phyloP scores from a whole-genome alignment of 2,113 vertebrate species.

The Gallinago paraguaiae region DNA sequence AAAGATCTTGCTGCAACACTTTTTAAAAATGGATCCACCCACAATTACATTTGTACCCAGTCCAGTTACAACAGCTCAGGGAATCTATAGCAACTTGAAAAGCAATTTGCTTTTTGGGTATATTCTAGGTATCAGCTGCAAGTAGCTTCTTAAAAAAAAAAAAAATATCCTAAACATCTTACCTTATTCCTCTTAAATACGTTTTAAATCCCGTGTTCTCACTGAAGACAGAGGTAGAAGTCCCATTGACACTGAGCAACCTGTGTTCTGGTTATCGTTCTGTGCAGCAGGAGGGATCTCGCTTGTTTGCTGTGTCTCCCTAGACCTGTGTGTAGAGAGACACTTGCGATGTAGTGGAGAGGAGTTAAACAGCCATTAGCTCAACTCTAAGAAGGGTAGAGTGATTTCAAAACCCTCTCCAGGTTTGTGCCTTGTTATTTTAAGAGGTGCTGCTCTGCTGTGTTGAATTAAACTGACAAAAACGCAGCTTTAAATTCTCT shows the following conservation, averaged over 20 bases:
- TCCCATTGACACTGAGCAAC: neutral
- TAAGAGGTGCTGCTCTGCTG: neutral
- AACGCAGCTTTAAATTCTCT: neutral
- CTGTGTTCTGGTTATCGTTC: neutral
- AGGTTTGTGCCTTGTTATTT: neutral
- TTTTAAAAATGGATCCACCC: constrained; percentile 50
- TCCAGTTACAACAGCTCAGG: constrained; percentile 29
- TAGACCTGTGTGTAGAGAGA: neutral
- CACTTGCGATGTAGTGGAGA: neutral
- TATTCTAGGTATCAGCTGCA: constrained; percentile 4
- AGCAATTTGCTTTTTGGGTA: neutral
- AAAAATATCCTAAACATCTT: neutral
- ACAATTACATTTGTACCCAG: constrained; percentile 32
- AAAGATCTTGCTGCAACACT: constrained; percentile 1
- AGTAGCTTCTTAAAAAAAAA: neutral
- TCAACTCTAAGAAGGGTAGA: neutral
- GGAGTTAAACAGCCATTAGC: neutral
- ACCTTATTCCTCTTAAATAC: neutral
- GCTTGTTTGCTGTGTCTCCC: neutral
- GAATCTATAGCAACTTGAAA: constrained; percentile 32
- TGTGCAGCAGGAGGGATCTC: neutral
- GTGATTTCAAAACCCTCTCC: neutral
- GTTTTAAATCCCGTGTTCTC: neutral
- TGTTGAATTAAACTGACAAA: neutral
- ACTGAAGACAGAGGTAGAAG: neutral